Percentiles rank a stretch among this genome's conserved stretches.
Conservation (phyloP, 2,113 vertebrate species). For the Brachyhypopomus gauderio region DNA sequence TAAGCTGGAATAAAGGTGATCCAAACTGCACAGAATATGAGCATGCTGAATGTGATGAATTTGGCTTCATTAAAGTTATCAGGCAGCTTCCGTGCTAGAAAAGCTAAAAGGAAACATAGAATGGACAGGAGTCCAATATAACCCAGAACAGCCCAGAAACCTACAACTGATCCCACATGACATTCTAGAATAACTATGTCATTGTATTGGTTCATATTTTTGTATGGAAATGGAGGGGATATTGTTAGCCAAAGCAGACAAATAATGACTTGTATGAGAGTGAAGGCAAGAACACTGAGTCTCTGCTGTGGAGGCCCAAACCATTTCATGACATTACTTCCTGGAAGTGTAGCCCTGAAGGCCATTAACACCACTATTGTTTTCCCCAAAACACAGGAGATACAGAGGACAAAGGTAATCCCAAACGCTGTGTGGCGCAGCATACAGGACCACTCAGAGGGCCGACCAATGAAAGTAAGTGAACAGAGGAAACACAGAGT, state of each 20-base stretch:
- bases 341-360: too few species aligned
- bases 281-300: slow-evolving; percentile 68
- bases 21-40: slow-evolving; percentile 75
- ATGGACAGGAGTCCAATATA: slow-evolving; percentile 65
- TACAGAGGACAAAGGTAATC: too few species aligned
- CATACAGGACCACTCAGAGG: slow-evolving; percentile 73
- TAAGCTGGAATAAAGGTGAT: slow-evolving; percentile 75
- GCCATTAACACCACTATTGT: too few species aligned
- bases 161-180: too few species aligned
- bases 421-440: too few species aligned
- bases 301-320: slow-evolving; percentile 73
- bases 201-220: slow-evolving; percentile 68
- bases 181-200: too few species aligned
- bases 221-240: slow-evolving; percentile 69
- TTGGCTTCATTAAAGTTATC: slow-evolving; percentile 61
- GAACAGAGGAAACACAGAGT: slow-evolving; percentile 76
- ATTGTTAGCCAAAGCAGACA: slow-evolving; percentile 70
- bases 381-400: too few species aligned
- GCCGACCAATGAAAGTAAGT: slow-evolving; percentile 71
- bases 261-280: slow-evolving; percentile 69
- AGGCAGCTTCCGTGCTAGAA: slow-evolving; percentile 70
- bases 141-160: too few species aligned
- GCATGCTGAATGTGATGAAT: slow-evolving; percentile 72
- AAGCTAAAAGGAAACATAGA: slow-evolving; percentile 70
- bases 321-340: slow-evolving; percentile 62